Conservation (phyloP, 2,888 invertebrate genomes). For the Muscina levida region DNA sequence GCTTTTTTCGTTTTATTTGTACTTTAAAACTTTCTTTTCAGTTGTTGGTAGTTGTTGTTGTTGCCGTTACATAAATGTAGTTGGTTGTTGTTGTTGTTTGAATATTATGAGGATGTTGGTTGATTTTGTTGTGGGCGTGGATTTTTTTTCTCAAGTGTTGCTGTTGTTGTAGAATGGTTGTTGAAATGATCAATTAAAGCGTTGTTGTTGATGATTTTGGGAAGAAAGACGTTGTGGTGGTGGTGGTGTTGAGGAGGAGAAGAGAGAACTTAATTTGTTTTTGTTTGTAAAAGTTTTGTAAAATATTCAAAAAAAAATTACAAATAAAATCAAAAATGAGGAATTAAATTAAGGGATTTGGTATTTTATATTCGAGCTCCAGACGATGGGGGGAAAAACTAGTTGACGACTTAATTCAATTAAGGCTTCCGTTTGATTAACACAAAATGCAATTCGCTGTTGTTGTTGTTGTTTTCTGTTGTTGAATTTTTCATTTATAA, state of each 20-base stretch:
- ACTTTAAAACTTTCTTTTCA: slow-evolving; percentile 78
- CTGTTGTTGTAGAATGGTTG: slow-evolving; percentile 5
- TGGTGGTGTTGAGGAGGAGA: background rate
- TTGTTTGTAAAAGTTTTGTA: too few relatives aligned
- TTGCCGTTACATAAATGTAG: slow-evolving; percentile 58
- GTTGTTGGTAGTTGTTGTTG: slow-evolving; percentile 74
- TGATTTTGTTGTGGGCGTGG: slow-evolving; percentile 67
- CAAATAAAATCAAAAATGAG: too few relatives aligned
- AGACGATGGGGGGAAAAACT: slow-evolving; percentile 36
- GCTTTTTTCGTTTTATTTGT: slow-evolving; percentile 74
- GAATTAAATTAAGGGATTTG: slow-evolving; percentile 69
- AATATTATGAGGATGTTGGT: slow-evolving; percentile 48
- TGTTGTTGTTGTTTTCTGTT: slow-evolving; percentile 29
- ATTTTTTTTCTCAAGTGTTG: background rate
- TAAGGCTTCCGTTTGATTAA: slow-evolving; percentile 35
- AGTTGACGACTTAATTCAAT: slow-evolving; percentile 26
- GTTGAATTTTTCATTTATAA: slow-evolving; percentile 43
- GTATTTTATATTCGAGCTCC: slow-evolving; percentile 68
- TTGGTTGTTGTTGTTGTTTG: slow-evolving; percentile 62
- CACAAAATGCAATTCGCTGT: background rate
- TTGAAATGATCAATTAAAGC: slow-evolving; percentile 47
- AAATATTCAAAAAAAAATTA: slow-evolving; percentile 51
- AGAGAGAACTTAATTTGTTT: too few relatives aligned
- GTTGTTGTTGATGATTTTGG: slow-evolving; percentile 57
- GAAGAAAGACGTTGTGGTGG: slow-evolving; percentile 30